Conservation (phyloP, 2,888 invertebrate genomes). For the Zhuqinia jingwanae region DNA sequence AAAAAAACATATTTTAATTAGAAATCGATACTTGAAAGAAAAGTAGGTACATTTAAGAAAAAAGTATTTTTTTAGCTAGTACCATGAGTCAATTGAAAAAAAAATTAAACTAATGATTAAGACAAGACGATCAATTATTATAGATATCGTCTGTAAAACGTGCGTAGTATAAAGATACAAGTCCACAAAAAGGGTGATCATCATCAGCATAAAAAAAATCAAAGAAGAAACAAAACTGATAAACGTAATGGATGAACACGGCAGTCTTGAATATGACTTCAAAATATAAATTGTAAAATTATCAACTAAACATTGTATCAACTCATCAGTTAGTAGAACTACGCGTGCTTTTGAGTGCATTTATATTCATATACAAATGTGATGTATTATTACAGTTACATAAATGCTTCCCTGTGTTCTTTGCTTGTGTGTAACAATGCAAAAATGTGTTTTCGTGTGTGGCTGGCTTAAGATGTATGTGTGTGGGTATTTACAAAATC, state of each 20-base stretch:
- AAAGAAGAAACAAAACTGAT: slow-evolving; percentile 53
- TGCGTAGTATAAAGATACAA: slow-evolving; percentile 37
- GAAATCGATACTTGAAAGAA: neutral
- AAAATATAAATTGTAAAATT: slow-evolving; percentile 51
- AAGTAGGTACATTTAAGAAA: slow-evolving; percentile 4
- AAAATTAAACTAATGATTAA: neutral
- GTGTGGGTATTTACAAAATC: slow-evolving; percentile 68
- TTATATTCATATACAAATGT: slow-evolving; percentile 7
- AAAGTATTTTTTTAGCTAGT: slow-evolving; percentile 1
- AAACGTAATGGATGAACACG: slow-evolving; percentile 74
- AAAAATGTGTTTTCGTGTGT: slow-evolving; percentile 35
- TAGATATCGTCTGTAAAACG: slow-evolving; percentile 22
- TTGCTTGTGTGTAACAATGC: slow-evolving; percentile 13
- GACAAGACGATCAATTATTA: neutral
- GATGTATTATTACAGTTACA: slow-evolving; percentile 17
- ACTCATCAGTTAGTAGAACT: slow-evolving; percentile 46
- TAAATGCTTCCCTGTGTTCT: slow-evolving; percentile 20
- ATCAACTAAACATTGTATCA: slow-evolving; percentile 44
- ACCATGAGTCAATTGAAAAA: slow-evolving; percentile 34
- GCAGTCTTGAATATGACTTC: slow-evolving; percentile 76
- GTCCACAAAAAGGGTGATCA: slow-evolving; percentile 52
- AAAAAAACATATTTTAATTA: neutral
- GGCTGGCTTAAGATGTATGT: too few relatives aligned
- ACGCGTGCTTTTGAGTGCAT: slow-evolving; percentile 50
- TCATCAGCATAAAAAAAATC: neutral